Percentiles rank a stretch among this genome's conserved stretches.
Conservation (phyloP, 2,888 invertebrate species). For the Lumbricus terrestris region DNA sequence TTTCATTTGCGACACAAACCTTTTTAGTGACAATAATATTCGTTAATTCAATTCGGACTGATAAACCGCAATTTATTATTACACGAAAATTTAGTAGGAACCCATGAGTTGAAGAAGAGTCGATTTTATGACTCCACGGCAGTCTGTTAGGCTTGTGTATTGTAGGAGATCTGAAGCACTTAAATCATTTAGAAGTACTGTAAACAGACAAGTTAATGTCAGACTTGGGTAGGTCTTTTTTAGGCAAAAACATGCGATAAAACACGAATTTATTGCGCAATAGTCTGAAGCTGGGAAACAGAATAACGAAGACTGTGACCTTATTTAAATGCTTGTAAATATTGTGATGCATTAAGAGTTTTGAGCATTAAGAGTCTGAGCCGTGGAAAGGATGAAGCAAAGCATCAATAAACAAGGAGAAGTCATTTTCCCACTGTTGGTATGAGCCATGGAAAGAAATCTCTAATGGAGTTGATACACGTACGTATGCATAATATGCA, state of each 20-base stretch:
- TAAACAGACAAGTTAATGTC: background rate
- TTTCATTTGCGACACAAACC: background rate
- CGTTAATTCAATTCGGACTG: too few species aligned
- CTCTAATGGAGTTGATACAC: background rate
- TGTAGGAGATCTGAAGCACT: background rate
- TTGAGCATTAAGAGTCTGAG: background rate
- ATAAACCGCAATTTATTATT: too few species aligned
- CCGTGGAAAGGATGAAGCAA: background rate
- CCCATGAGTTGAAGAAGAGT: too few species aligned
- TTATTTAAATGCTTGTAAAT: background rate
- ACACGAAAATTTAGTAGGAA: too few species aligned
- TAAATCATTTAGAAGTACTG: background rate
- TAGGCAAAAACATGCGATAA: background rate
- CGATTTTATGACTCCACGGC: too few species aligned
- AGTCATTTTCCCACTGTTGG: background rate
- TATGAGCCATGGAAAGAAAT: background rate
- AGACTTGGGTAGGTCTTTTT: background rate
- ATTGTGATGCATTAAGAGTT: background rate
- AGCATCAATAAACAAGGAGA: background rate
- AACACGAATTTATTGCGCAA: too few species aligned
- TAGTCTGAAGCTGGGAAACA: background rate
- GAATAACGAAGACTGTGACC: background rate
- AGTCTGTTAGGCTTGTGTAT: too few species aligned
- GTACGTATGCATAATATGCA: too few species aligned
- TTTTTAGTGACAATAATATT: too few species aligned